Base-by-base conservation (phyloP, 2,797 vertebrate genomes). In the Podarcis siculus region DNA sequence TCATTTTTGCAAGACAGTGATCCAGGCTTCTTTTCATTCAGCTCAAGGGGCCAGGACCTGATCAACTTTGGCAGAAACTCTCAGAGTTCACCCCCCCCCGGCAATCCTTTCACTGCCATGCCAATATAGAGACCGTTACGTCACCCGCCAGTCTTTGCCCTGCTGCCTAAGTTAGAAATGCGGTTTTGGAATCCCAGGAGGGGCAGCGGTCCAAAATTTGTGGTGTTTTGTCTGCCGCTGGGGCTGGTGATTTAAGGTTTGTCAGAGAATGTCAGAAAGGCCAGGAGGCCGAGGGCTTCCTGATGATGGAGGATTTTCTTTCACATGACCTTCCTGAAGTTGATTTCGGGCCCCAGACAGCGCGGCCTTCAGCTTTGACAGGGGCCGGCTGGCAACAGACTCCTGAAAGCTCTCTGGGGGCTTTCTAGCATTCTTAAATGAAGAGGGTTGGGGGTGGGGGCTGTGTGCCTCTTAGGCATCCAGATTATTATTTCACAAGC, bases 351-450 rank as follows among this genome's bases (percentile, higher is more conserved):
- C 96, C 96, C 97, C 97, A 97, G 97, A 98, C 97, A 96, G 96
- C 89, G 94, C 92, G 97, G 97, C 97, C 97, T 97, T 96, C 93
- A 93, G 92, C 92, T 93, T 94, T 96, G 96, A 95, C 95, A 95
- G 94, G 95, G 95, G 95, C 95, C 96, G 96, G 96, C 97, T 98
- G 98, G 96, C 97, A 98, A 97, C 96, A 96, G 94, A 94, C 94
- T 94, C 95, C 92, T 91, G 93, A 91, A 55, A 91, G 95, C 96
- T 97, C 97, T 98, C 98, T 97, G 97, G 98, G 49, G 98, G 98
- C 97, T 98, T 98, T 98, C 96, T 97, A 97, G 97, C 98, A 98
- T 98, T 98, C 97, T 96, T 95, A 85, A 93, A 94, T 94, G 91
- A 94, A 94, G 92, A 25, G 15, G 93, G 93, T 89, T 2, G 39